Percentiles rank a stretch among this genome's conserved stretches.
Evolutionary conservation across 2,113 vertebrate species (phyloP).

Genomic region (Lamprologus lemairii): DNA sequence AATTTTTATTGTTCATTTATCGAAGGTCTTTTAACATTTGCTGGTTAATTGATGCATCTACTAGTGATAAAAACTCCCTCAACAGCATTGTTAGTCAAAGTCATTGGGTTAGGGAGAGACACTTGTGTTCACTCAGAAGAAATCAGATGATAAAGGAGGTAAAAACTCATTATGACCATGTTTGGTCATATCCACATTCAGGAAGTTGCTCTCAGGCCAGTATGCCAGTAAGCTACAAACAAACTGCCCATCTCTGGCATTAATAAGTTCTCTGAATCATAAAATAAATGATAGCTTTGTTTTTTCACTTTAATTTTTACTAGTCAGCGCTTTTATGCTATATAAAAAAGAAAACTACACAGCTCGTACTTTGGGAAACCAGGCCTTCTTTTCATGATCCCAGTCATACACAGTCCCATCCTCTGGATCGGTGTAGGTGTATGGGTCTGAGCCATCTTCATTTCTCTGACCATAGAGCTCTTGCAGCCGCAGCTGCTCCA

Average conservation of each 20-base stretch:
- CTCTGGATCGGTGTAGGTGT: slow-evolving; percentile 76
- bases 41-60: not conserved
- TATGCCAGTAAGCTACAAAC: not conserved
- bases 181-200: not conserved
- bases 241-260: not conserved
- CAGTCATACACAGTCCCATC: slow-evolving; percentile 89
- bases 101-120: not conserved
- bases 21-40: not conserved
- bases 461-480: slow-evolving; percentile 73
- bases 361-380: slow-evolving; percentile 87
- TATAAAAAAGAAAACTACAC: not conserved
- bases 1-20: not conserved
- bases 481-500: slow-evolving; percentile 88
- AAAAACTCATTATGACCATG: not conserved
- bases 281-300: not conserved
- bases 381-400: slow-evolving; percentile 90
- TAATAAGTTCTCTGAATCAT: not conserved
- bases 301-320: not conserved
- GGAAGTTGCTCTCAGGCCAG: not conserved
- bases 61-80: not conserved
- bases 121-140: not conserved
- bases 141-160: not conserved
- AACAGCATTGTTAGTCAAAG: not conserved
- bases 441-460: slow-evolving; percentile 56
- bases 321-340: not conserved